Percentiles rank a stretch among this genome's conserved stretches.
phyloP scores from a whole-genome alignment of 2,113 vertebrate genomes.

The Laticauda colubrina region DNA sequence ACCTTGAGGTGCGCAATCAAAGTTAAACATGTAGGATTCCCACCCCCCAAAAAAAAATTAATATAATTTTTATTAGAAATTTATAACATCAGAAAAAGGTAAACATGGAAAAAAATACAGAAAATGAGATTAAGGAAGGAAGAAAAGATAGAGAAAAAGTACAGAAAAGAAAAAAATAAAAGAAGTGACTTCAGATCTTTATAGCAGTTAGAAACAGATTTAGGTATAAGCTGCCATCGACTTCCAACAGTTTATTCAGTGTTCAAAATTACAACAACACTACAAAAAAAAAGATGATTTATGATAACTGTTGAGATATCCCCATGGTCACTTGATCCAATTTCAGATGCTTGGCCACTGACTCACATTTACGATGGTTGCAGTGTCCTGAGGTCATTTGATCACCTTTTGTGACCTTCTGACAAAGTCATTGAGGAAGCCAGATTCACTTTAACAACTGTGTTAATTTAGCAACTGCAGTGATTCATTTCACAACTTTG shows the following conservation, averaged over 20 bases:
- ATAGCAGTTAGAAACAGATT: not conserved
- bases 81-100: not conserved
- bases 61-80: not conserved
- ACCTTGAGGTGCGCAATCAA: slow-evolving; percentile 12
- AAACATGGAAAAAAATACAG: not conserved
- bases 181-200: not conserved
- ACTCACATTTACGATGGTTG: not conserved
- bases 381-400: not conserved
- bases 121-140: not conserved
- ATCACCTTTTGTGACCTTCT: not conserved
- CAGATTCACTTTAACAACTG: not conserved
- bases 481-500: not conserved
- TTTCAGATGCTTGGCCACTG: not conserved
- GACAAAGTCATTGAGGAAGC: not conserved
- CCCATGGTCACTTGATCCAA: no score
- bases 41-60: not conserved
- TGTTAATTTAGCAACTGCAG: not conserved
- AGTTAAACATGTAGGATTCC: not conserved
- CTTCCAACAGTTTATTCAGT: not conserved
- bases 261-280: not conserved
- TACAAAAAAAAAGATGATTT: no score
- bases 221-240: not conserved
- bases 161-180: not conserved
- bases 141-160: not conserved
- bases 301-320: no score